Conservation (phyloP, 2,113 vertebrate species). For the Micronycteris hirsuta region DNA sequence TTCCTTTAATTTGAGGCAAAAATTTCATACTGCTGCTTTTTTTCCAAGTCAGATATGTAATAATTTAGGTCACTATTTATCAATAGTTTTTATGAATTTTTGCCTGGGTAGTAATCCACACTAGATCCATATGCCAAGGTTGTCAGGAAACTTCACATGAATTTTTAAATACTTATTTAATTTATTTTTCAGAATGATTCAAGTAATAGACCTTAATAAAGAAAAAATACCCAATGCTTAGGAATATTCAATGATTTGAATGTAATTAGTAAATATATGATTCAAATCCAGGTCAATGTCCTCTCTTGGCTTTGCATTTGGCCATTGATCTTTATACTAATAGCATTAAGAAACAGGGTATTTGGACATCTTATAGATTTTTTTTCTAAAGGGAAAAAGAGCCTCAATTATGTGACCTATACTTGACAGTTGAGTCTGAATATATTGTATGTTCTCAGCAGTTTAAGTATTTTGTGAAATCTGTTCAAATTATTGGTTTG, state of each 20-base stretch:
- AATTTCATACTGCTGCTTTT: neutral
- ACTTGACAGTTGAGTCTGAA: neutral
- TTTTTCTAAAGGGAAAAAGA: neutral
- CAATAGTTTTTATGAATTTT: neutral
- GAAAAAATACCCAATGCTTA: neutral
- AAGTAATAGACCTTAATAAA: neutral
- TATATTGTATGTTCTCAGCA: neutral
- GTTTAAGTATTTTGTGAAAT: neutral
- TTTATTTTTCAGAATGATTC: neutral
- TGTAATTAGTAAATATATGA: neutral
- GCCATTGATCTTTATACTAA: neutral
- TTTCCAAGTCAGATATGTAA: too few relatives aligned
- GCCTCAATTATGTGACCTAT: neutral
- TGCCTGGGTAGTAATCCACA: neutral
- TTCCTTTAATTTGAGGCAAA: neutral
- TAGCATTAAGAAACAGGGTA: neutral
- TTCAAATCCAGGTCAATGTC: neutral
- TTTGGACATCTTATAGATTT: neutral
- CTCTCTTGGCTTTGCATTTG: neutral
- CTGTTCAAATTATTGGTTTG: neutral
- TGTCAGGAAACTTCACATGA: neutral
- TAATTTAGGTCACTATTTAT: neutral
- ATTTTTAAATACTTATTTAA: neutral
- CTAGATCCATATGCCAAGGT: neutral
- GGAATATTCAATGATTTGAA: neutral